Evolutionary conservation across 2,797 vertebrate genomes (phyloP), one percentile per base, ranked within the genome.

Genomic region (Pempheris klunzingeri): DNA sequence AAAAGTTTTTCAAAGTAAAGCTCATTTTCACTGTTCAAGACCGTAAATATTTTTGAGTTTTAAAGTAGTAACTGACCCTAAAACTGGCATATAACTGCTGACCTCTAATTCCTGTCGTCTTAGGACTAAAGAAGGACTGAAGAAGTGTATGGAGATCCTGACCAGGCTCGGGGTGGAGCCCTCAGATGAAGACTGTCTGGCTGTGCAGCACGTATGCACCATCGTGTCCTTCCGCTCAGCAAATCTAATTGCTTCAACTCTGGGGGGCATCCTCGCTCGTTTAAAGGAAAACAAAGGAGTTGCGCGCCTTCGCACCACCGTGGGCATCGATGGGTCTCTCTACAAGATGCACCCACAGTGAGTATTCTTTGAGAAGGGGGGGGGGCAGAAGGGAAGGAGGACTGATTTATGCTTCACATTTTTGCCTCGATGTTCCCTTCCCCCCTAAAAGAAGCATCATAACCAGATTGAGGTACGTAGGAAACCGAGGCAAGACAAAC

Each of bases 331-430:
- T 1, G 98, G 98, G 0, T 99, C 98, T 8, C 96, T 99, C 80
- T 99, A 99, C 96, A 99, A 99, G 95, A 99, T 96, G 95, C 98
- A 99, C 67, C 98, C 98, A 13, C 98, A 99, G 98, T 99, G 93
- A 97, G 97, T 95, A 38, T 13, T 8, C 46, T 28, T 53, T 1
- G 4, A 54, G n/a, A n/a, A 3, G 17, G 4, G 10, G 38, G 14
- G n/a, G n/a, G n/a, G n/a, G n/a, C 20, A 9, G 26, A 41, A 7
- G 7, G 36, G 24, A n/a, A n/a, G n/a, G n/a, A n/a, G n/a, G n/a
- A n/a, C n/a, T n/a, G n/a, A n/a, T n/a, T n/a, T n/a, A n/a, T 32
- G 26, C 4, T 32, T n/a, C 8, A 17, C 22, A 24, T 1, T 47
- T 59, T 52, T 52, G 22, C 38, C 20, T 57, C 20, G 15, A 50